These are phyloP conservation scores for Ochotona curzoniae DNA, from an alignment of 2,113 vertebrate species.

Conservation along the genomic window DNA sequence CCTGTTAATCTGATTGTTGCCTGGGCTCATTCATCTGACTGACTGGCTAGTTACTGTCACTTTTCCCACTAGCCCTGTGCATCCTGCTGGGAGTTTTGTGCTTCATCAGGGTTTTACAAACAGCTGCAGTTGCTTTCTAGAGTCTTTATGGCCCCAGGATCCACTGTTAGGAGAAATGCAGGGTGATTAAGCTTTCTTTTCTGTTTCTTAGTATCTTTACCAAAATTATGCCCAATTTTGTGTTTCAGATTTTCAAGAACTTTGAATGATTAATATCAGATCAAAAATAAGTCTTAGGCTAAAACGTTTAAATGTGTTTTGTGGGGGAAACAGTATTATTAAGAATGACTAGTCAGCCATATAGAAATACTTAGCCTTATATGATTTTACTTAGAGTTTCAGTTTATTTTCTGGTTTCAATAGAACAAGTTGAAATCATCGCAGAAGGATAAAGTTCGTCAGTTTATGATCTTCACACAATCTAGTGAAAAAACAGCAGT, in stretches of 20 bases:
- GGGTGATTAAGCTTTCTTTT: neutral
- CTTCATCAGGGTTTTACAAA: neutral
- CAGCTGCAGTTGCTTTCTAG: neutral
- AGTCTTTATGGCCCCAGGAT: neutral
- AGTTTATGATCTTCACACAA: conserved; percentile 99
- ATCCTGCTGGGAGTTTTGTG: neutral
- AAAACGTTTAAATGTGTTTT: conserved; percentile 52
- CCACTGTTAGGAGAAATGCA: neutral
- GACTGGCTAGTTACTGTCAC: neutral
- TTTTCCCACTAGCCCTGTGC: neutral
- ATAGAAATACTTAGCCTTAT: conserved; percentile 63
- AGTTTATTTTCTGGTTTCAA: conserved; percentile 78
- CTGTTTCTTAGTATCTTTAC: neutral
- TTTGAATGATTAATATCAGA: conserved; percentile 9
- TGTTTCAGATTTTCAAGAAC: conserved; percentile 27
- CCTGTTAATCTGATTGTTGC: neutral
- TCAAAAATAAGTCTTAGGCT: conserved; percentile 49
- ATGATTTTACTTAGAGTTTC: conserved; percentile 69
- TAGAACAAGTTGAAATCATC: conserved; percentile 99
- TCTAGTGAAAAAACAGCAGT: conserved; percentile 98
- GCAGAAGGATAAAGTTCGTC: conserved; percentile 99
- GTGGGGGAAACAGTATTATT: neutral
- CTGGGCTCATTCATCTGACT: neutral
- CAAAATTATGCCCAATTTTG: neutral
- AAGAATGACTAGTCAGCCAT: neutral